phyloP scores from a whole-genome alignment of 2,888 invertebrate species.

The Eupithecia vulgata region DNA sequence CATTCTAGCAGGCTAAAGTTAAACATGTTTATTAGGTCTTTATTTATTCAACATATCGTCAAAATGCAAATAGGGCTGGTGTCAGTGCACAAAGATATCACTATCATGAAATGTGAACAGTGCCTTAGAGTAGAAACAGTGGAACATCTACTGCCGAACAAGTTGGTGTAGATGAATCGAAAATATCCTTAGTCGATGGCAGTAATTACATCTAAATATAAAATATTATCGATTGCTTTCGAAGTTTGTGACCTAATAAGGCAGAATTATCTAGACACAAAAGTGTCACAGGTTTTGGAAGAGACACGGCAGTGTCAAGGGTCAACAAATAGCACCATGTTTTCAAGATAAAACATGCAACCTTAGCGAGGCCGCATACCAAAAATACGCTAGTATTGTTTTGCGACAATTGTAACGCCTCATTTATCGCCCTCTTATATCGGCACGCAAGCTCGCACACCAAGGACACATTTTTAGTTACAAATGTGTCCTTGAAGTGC shows the following conservation, averaged over 20 bases:
- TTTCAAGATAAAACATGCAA: slow-evolving; percentile 6
- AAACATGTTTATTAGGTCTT: not conserved
- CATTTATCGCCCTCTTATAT: too few relatives aligned
- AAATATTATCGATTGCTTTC: slow-evolving; percentile 19
- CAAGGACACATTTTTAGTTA: too few relatives aligned
- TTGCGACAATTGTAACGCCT: too few relatives aligned
- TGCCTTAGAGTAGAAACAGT: slow-evolving; percentile 34
- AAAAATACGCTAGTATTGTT: too few relatives aligned
- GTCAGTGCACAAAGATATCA: slow-evolving; percentile 41
- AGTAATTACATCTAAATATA: slow-evolving; percentile 36
- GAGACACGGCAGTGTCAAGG: not conserved
- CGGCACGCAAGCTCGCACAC: too few relatives aligned
- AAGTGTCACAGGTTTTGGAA: not conserved
- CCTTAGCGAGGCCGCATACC: not conserved
- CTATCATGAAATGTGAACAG: slow-evolving; percentile 42
- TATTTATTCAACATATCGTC: slow-evolving; percentile 16
- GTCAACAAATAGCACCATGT: slow-evolving; percentile 5
- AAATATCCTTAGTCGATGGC: slow-evolving; percentile 40
- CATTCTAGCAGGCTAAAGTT: not conserved
- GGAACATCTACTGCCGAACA: slow-evolving; percentile 34
- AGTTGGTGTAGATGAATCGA: slow-evolving; percentile 33
- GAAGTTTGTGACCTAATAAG: slow-evolving; percentile 22
- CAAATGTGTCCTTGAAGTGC: too few relatives aligned
- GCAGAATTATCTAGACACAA: slow-evolving; percentile 4
- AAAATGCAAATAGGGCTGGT: slow-evolving; percentile 39